Percentiles rank a stretch among this genome's conserved stretches.
phyloP scores from a whole-genome alignment of 2,797 vertebrate species.

The Coendou prehensilis region DNA sequence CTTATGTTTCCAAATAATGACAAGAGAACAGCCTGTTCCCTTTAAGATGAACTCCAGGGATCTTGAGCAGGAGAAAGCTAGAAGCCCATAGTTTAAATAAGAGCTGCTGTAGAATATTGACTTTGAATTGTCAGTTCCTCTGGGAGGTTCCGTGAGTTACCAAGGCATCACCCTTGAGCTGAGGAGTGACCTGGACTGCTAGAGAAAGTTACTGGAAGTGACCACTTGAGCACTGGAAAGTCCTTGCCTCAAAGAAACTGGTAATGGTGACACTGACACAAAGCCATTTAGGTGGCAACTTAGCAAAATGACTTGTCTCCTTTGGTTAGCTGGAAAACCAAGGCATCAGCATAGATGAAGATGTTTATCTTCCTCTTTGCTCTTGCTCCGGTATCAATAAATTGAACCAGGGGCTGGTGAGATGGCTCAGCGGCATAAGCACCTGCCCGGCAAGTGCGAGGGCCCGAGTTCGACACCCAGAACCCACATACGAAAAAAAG shows the following conservation, averaged over 20 bases:
- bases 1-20: conserved; percentile 8
- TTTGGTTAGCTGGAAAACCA: neutral
- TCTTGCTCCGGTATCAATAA: neutral
- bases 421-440: no score
- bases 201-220: neutral
- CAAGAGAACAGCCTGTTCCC: neutral
- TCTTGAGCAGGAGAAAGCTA: neutral
- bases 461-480: no score
- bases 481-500: no score
- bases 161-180: neutral
- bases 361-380: neutral
- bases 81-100: neutral
- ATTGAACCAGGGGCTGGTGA: neutral
- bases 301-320: neutral
- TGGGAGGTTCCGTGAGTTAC: neutral
- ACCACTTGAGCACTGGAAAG: neutral
- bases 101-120: neutral
- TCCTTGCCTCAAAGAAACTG: neutral
- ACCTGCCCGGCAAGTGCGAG: no score
- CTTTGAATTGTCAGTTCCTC: neutral
- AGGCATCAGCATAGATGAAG: neutral
- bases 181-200: neutral
- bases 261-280: neutral
- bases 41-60: conserved; percentile 24
- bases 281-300: neutral